Conservation (phyloP, 2,113 vertebrate genomes). For the Phyllostomus hastatus region DNA sequence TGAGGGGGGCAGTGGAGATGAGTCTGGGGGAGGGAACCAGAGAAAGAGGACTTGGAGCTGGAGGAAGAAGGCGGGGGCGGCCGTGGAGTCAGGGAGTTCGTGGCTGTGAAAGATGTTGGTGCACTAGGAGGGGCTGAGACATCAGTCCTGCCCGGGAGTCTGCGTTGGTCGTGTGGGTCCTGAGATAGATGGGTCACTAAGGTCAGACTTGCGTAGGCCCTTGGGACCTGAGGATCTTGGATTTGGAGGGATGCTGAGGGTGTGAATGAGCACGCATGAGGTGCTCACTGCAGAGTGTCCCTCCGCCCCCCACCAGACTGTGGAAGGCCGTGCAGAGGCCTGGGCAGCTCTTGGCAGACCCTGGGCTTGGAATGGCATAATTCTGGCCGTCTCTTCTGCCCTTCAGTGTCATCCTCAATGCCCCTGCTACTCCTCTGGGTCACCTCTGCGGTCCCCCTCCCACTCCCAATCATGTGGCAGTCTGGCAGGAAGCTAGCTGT, state of each 20-base stretch:
- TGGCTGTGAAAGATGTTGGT: neutral
- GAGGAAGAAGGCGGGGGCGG: neutral
- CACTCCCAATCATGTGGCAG: slow-evolving; percentile 44
- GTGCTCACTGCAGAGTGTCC: neutral
- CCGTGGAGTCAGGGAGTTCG: slow-evolving; percentile 1
- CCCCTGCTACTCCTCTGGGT: slow-evolving; percentile 11
- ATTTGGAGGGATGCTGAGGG: slow-evolving; percentile 13
- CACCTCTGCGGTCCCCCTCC: slow-evolving; percentile 34
- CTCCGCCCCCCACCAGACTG: neutral
- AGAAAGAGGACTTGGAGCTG: neutral
- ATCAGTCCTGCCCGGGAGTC: neutral
- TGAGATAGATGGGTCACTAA: neutral
- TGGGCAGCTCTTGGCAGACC: neutral
- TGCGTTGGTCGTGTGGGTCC: neutral
- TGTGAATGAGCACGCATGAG: neutral
- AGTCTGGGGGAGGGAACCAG: neutral
- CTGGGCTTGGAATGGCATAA: neutral
- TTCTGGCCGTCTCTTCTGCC: neutral
- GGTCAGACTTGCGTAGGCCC: slow-evolving; percentile 9
- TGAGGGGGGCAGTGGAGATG: neutral
- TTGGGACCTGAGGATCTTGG: neutral
- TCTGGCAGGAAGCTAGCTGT: slow-evolving; percentile 70
- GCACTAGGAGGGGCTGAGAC: neutral
- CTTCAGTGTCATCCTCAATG: slow-evolving; percentile 18
- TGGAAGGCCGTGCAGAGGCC: neutral